Conservation (phyloP, 2,113 vertebrate species). For the Cyanoderma ruficeps region DNA sequence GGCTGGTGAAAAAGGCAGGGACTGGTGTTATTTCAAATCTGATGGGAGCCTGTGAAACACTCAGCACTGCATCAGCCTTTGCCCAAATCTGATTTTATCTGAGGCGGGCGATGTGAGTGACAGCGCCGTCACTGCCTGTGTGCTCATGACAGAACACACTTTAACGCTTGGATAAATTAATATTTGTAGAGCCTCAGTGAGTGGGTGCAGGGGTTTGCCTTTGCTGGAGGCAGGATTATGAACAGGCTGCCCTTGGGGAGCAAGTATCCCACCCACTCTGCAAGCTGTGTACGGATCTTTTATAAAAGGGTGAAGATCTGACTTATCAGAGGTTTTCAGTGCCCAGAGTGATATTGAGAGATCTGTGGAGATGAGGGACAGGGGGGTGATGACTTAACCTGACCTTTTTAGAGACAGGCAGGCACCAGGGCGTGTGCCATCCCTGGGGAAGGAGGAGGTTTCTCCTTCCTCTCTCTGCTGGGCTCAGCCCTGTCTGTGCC, state of each 20-base stretch:
- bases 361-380: neutral
- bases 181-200: neutral
- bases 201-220: neutral
- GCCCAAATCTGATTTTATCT: neutral
- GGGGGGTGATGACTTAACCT: neutral
- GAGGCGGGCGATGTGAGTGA: fast-evolving
- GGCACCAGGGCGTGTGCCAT: neutral
- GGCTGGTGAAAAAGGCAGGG: neutral
- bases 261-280: neutral
- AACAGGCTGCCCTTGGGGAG: neutral
- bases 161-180: neutral
- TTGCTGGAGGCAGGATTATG: neutral
- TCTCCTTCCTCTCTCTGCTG: neutral
- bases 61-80: neutral
- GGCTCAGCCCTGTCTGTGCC: neutral
- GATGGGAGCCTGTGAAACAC: neutral
- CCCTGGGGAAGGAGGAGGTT: neutral
- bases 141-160: neutral
- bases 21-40: neutral
- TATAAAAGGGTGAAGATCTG: neutral
- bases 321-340: neutral
- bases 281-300: neutral
- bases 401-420: neutral
- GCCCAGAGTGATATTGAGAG: neutral
- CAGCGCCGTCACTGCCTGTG: neutral